Conservation (phyloP, 2,113 vertebrate genomes). For the Indicator indicator region DNA sequence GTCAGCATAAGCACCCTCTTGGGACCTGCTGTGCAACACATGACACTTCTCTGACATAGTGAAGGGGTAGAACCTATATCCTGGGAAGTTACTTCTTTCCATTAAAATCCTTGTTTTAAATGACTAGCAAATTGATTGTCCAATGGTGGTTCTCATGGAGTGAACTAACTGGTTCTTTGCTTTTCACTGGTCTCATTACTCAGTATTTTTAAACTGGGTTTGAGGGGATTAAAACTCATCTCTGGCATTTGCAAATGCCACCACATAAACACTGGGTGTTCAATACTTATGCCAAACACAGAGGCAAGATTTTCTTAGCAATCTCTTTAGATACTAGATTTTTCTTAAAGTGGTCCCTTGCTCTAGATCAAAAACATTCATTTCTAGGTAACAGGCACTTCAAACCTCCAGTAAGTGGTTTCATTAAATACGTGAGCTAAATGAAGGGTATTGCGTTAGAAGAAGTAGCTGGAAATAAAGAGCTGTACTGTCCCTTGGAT, state of each 20-base stretch:
- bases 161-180: background rate
- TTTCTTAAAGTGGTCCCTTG: slow-evolving; percentile 11
- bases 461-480: background rate
- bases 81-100: background rate
- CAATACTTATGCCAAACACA: background rate
- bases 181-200: background rate
- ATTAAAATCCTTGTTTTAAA: background rate
- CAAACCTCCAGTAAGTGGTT: slow-evolving; percentile 1
- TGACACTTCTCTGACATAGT: background rate
- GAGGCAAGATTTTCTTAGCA: background rate
- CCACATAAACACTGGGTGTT: background rate
- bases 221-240: background rate
- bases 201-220: background rate
- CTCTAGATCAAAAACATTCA: background rate
- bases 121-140: background rate
- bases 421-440: slow-evolving; percentile 26
- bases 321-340: background rate
- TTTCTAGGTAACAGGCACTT: slow-evolving; percentile 20
- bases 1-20: background rate
- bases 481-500: background rate
- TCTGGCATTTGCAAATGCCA: background rate
- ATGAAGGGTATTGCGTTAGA: background rate
- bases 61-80: background rate
- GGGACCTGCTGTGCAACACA: background rate
- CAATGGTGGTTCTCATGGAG: background rate